These are phyloP conservation scores for Paelopatides confundens DNA, from an alignment of 53 echinoderm and acorn worm species.

Conservation along the genomic window DNA sequence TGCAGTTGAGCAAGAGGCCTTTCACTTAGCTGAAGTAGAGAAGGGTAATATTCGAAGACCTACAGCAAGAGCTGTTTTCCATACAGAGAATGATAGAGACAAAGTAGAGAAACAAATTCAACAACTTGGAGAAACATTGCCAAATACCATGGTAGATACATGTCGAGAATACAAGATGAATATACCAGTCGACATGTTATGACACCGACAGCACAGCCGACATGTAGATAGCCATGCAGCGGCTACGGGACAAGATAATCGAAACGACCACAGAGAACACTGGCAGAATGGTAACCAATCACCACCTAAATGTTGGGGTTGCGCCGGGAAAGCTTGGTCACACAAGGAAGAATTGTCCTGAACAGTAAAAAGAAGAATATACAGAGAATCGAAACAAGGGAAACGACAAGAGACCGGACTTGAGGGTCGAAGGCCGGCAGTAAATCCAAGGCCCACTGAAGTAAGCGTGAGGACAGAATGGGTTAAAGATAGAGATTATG, in stretches of 20 bases:
- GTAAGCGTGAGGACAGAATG: constrained; percentile 29
- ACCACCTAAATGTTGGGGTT: constrained; percentile 8
- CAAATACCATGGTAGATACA: neutral
- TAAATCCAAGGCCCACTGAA: neutral
- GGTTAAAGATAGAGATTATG: neutral
- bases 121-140: neutral
- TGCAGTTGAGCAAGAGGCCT: constrained; percentile 14
- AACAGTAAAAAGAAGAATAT: neutral
- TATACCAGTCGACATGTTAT: neutral
- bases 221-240: neutral
- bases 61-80: neutral
- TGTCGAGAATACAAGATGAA: neutral
- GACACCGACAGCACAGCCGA: neutral
- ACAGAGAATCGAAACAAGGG: constrained; percentile 31
- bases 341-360: neutral
- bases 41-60: neutral
- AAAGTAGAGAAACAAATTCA: constrained; percentile 15
- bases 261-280: neutral
- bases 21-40: constrained; percentile 7
- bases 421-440: constrained; percentile 38
- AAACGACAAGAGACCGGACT: constrained; percentile 14
- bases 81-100: neutral
- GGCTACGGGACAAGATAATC: neutral
- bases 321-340: constrained; percentile 18
- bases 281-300: neutral